phyloP scores from a whole-genome alignment of 2,797 vertebrate species.

The Coregonus ussuriensis region DNA sequence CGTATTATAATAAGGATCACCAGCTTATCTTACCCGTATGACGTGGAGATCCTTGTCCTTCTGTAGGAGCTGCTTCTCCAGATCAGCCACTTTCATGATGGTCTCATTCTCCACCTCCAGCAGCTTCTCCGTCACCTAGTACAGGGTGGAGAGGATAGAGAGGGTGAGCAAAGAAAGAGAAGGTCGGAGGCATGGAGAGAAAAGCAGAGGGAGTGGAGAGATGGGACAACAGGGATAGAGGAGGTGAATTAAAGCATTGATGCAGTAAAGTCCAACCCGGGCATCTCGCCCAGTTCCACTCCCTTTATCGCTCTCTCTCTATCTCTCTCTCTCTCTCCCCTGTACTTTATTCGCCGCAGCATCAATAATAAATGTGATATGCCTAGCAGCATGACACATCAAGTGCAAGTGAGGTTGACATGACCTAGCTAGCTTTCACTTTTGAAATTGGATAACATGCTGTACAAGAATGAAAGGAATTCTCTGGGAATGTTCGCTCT shows the following conservation, averaged over 20 bases:
- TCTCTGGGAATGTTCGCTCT: slow-evolving; percentile 56
- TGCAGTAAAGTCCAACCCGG: slow-evolving; percentile 31
- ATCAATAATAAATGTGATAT: slow-evolving; percentile 60
- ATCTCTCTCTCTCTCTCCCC: neutral
- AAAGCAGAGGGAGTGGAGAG: neutral
- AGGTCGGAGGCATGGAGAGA: neutral
- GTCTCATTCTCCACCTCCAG: slow-evolving; percentile 97
- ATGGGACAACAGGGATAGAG: slow-evolving; percentile 18
- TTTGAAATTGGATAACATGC: slow-evolving; percentile 39
- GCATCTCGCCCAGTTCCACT: slow-evolving; percentile 48
- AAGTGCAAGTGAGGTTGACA: slow-evolving; percentile 54
- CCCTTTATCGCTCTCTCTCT: neutral
- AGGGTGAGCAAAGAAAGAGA: neutral
- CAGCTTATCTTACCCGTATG: slow-evolving; percentile 83
- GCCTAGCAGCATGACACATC: slow-evolving; percentile 65
- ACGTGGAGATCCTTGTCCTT: slow-evolving; percentile 89
- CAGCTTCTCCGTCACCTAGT: slow-evolving; percentile 93
- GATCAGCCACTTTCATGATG: slow-evolving; percentile 94
- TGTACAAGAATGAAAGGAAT: slow-evolving; percentile 56
- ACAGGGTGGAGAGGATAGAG: slow-evolving; percentile 10
- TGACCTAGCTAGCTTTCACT: slow-evolving; percentile 47
- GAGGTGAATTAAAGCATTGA: slow-evolving; percentile 39
- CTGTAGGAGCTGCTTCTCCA: slow-evolving; percentile 92
- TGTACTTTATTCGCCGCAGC: slow-evolving; percentile 36
- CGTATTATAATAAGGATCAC: neutral